Conservation (phyloP, 2,797 vertebrate genomes). For the Falco berigora region DNA sequence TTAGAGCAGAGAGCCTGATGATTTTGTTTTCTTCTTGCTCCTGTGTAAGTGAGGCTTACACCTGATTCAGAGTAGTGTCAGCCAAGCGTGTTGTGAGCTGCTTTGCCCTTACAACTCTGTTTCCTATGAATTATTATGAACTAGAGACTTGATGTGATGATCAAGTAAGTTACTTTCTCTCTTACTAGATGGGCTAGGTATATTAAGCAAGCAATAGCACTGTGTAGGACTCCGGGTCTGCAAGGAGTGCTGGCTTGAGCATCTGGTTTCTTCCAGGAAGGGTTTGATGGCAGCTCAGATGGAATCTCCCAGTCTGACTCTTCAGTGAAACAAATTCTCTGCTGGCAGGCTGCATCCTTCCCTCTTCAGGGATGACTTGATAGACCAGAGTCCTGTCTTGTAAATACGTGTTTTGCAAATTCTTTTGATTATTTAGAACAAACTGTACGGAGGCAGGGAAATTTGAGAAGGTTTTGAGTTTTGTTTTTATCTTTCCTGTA, state of each 20-base stretch:
- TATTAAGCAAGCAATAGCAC: background rate
- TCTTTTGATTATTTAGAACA: background rate
- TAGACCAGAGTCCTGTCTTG: background rate
- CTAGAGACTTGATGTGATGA: background rate
- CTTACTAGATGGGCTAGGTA: background rate
- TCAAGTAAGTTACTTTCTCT: background rate
- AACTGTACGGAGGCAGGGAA: background rate
- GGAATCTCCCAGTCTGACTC: background rate
- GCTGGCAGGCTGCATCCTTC: background rate
- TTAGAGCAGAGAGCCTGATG: background rate
- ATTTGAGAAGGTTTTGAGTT: background rate
- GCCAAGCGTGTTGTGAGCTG: background rate
- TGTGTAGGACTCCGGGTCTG: background rate
- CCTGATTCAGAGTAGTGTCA: background rate
- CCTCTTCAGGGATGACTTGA: background rate
- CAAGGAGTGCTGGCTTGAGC: background rate
- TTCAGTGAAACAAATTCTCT: background rate
- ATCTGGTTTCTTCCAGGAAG: background rate
- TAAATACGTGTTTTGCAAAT: background rate
- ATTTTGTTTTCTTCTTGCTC: background rate
- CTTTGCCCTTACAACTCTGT: background rate
- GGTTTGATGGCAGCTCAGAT: background rate
- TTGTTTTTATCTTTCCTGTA: background rate
- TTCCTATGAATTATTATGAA: background rate
- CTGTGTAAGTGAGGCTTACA: background rate